A percentile compares a stretch with the other conserved stretches of the same genome.
Evolutionary conservation across 2,113 vertebrate genomes (phyloP).

Genomic region (Coregonus clupeaformis): DNA sequence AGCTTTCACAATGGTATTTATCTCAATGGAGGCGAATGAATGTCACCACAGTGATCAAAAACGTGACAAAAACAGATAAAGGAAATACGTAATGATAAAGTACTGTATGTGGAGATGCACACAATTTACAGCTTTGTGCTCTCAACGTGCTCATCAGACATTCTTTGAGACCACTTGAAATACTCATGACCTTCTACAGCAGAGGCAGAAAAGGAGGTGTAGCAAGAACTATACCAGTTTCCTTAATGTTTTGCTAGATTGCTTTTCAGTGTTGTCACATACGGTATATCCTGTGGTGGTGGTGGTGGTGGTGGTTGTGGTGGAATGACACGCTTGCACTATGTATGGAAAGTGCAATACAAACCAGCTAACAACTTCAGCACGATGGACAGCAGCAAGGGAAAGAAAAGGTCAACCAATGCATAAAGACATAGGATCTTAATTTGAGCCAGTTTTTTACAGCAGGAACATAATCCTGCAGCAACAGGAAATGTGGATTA

Average conservation of each 20-base stretch:
- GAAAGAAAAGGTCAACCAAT: not conserved
- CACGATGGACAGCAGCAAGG: not conserved
- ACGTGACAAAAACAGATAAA: slow-evolving; percentile 17
- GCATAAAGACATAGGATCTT: not conserved
- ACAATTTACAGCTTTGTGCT: not conserved
- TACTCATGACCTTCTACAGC: not conserved
- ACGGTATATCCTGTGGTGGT: too few species aligned
- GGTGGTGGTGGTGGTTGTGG: too few species aligned
- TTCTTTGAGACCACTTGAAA: not conserved
- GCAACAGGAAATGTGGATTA: too few species aligned
- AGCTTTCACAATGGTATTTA: slow-evolving; percentile 30
- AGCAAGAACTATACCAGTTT: too few species aligned
- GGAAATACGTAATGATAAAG: not conserved
- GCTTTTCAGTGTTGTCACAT: too few species aligned
- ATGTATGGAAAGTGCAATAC: too few species aligned
- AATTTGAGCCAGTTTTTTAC: too few species aligned
- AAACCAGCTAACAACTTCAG: not conserved
- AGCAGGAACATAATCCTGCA: too few species aligned
- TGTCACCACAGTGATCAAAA: slow-evolving; percentile 18
- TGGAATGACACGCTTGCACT: too few species aligned
- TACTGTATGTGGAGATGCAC: not conserved
- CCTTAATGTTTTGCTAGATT: too few species aligned
- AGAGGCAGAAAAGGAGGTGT: too few species aligned
- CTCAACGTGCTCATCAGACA: not conserved
- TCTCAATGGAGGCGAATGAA: slow-evolving; percentile 28